Conservation (phyloP, 92 coral and sea anemone genomes). For the Phenganax marumi region DNA sequence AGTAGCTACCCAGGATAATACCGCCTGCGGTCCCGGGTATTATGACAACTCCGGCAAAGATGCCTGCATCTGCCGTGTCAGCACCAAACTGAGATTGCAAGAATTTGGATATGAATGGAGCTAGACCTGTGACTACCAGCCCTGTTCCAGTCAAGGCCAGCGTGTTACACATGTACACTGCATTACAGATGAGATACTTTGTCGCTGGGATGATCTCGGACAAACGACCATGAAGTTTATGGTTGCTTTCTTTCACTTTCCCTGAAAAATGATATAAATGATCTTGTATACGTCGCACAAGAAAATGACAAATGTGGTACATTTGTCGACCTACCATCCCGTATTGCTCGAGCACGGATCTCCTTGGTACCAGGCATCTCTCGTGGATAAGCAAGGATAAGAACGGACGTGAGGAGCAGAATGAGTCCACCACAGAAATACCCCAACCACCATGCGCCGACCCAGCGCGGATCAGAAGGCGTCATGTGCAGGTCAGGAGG, state of each 20-base stretch:
- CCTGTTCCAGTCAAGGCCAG: slow-evolving; percentile 92
- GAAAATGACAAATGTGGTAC: too few species aligned
- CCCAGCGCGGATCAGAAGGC: slow-evolving; percentile 99
- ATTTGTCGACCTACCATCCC: slow-evolving; percentile 40
- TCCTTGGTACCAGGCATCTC: slow-evolving; percentile 99
- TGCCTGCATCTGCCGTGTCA: slow-evolving; percentile 88
- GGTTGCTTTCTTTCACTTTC: slow-evolving; percentile 57
- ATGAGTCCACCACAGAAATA: slow-evolving; percentile 93
- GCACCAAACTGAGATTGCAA: slow-evolving; percentile 96
- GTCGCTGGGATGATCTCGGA: slow-evolving; percentile 91
- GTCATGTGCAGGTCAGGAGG: slow-evolving; percentile 95
- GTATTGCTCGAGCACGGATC: slow-evolving; percentile 68
- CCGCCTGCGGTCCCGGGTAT: slow-evolving; percentile 99
- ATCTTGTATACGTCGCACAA: too few species aligned
- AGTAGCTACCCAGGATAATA: slow-evolving; percentile 95
- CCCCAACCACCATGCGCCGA: slow-evolving; percentile 99
- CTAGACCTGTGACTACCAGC: slow-evolving; percentile 88
- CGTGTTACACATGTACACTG: slow-evolving; percentile 81
- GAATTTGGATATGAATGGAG: slow-evolving; percentile 97
- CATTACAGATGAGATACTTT: slow-evolving; percentile 77
- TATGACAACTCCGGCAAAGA: slow-evolving; percentile 87
- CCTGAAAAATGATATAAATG: background rate
- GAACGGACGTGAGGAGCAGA: slow-evolving; percentile 77
- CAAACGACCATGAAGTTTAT: slow-evolving; percentile 81
- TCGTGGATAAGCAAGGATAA: slow-evolving; percentile 89